A percentile compares a stretch with the other conserved stretches of the same genome.
Conservation (phyloP, 2,888 invertebrate species). For the Platynereis dumerilii region DNA sequence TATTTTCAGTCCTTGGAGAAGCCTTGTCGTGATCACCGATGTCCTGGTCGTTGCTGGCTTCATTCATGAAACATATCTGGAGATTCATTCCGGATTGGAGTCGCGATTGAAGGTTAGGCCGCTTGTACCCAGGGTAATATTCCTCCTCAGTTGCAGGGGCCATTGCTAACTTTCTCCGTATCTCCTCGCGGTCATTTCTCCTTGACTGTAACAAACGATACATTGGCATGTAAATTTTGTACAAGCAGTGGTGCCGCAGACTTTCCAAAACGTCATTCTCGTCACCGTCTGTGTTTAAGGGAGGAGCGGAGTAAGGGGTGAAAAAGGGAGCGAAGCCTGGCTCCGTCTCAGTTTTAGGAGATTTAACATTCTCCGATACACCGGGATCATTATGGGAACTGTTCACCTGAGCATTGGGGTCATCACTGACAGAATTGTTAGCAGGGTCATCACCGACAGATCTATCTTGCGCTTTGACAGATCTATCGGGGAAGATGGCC, state of each 20-base stretch:
- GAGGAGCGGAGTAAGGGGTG: no score
- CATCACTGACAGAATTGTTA: no score
- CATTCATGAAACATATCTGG: slow-evolving; percentile 96
- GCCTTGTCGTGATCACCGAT: slow-evolving; percentile 5
- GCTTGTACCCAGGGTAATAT: slow-evolving; percentile 68
- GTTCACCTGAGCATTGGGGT: no score
- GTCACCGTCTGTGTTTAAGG: no score
- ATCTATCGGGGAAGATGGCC: no score
- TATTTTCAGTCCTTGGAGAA: no score
- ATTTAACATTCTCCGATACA: no score
- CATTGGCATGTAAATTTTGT: slow-evolving; percentile 33
- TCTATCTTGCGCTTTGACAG: no score
- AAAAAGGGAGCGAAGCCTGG: no score
- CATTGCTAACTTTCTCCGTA: slow-evolving; percentile 80
- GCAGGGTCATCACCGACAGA: no score
- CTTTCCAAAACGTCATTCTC: slow-evolving; percentile 17
- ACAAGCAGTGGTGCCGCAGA: slow-evolving; percentile 30
- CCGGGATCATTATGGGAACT: no score
- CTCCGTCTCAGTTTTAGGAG: no score
- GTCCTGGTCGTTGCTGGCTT: slow-evolving; percentile 58
- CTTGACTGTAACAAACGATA: slow-evolving; percentile 69
- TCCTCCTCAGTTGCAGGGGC: slow-evolving; percentile 48
- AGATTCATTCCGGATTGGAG: slow-evolving; percentile 80
- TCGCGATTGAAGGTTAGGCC: slow-evolving; percentile 86
- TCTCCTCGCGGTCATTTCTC: slow-evolving; percentile 91